Base-by-base conservation (phyloP, 1,140 invertebrate genomes). In the Drosophila nasuta region DNA sequence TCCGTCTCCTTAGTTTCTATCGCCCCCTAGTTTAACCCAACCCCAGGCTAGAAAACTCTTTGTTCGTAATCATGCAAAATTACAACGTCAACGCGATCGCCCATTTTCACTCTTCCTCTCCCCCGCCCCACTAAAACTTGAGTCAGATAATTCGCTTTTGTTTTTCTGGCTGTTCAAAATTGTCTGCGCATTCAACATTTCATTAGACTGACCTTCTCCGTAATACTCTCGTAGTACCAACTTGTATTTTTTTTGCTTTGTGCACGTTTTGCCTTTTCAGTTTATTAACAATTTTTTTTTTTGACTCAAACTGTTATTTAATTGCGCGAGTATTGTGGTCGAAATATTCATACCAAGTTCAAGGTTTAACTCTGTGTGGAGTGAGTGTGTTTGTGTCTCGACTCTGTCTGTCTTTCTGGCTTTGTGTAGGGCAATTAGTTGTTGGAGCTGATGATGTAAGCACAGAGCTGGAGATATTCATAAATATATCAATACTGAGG, bases 11-110 rank as follows among this genome's bases (percentile, higher is more conserved):
- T 10, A 20, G 8, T 17, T 8, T 33, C 10, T 11, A 0, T 25
- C 20, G 20, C 20, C 28, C 8, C 10, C 43, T 10, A 58, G 15
- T 30, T 28, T 15, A 20, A 11, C 11, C 30, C n/a, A 2, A 15
- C 56, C 54, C n/a, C 17, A 6, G 45, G 52, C 52, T 43, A 66
- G 35, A 51, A 65, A 65, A 49, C 25, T 33, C 45, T 17, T 43
- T 35, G 43, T 49, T 60, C 49, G 74, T 81, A 78, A 81, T 88
- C 77, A 81, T 77, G 66, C 64, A 75, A 87, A 88, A 87, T 88
- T 87, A 83, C 74, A 69, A 78, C 77, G 80, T 88, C 80, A 89
- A 89, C 74, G 68, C 57, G 68, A 77, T 67, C 60, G 43, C 17
- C 17, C 66, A 33, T 33, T 48, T 13, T 46, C 13, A 25, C 11